Conservation (phyloP, 2,113 vertebrate genomes). For the Morone saxatilis region DNA sequence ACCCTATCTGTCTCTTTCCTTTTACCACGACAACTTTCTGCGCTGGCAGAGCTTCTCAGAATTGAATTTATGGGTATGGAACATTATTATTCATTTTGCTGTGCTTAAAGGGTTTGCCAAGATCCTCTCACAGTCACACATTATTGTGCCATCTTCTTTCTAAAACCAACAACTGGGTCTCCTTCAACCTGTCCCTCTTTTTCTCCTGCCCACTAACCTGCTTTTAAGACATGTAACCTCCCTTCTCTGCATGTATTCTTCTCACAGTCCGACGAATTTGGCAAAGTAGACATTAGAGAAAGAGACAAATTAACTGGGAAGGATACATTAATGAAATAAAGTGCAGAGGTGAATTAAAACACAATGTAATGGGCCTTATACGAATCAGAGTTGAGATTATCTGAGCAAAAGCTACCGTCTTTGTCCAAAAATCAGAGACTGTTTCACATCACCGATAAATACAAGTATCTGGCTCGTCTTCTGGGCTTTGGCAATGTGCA, state of each 20-base stretch:
- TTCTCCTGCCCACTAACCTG: constrained; percentile 76
- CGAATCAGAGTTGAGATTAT: constrained; percentile 33
- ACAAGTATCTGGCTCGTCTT: constrained; percentile 43
- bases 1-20: constrained; percentile 84
- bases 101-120: constrained; percentile 85
- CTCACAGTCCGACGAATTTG: constrained; percentile 27
- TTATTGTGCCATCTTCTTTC: constrained; percentile 79
- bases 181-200: constrained; percentile 76
- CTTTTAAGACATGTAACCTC: constrained; percentile 68
- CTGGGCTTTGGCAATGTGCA: constrained; percentile 52
- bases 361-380: not conserved
- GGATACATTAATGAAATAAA: constrained; percentile 21
- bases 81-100: constrained; percentile 89
- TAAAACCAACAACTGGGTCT: constrained; percentile 78
- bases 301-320: constrained; percentile 35
- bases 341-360: constrained; percentile 31
- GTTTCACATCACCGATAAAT: constrained; percentile 48
- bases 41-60: constrained; percentile 99
- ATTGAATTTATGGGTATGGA: constrained; percentile 99
- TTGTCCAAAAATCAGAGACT: constrained; percentile 33
- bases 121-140: constrained; percentile 83
- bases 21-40: constrained; percentile 90
- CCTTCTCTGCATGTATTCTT: constrained; percentile 69
- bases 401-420: constrained; percentile 16
- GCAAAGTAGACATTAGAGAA: constrained; percentile 25